phyloP scores from a whole-genome alignment of 2,113 vertebrate genomes.

The Chionodraco myersi region DNA sequence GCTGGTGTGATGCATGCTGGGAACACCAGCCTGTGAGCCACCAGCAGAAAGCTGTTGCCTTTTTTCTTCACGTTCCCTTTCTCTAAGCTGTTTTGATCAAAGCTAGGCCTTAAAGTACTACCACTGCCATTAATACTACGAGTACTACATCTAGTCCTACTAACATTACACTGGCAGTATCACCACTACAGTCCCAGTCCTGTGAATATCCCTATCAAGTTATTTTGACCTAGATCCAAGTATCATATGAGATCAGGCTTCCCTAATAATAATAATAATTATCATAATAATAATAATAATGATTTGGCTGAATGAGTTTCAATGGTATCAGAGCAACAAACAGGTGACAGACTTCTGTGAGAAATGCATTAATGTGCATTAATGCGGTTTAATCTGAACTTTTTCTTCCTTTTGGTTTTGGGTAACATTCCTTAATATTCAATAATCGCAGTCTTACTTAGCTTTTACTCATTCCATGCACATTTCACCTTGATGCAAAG shows the following conservation, averaged over 20 bases:
- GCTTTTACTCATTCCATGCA: slow-evolving; percentile 25
- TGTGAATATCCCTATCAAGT: neutral
- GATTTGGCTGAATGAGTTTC: slow-evolving; percentile 4
- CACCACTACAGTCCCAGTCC: slow-evolving; percentile 22
- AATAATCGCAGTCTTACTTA: slow-evolving; percentile 1
- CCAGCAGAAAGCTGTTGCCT: neutral
- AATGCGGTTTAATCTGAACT: neutral
- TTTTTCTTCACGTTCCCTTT: slow-evolving; percentile 8
- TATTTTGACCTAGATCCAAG: neutral
- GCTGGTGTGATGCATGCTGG: slow-evolving; percentile 37
- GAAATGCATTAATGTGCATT: neutral
- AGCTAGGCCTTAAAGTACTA: slow-evolving; percentile 6
- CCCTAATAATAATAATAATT: neutral
- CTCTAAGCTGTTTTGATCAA: slow-evolving; percentile 26
- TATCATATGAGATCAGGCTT: neutral
- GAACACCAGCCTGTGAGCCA: slow-evolving; percentile 1
- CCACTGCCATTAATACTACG: slow-evolving; percentile 12
- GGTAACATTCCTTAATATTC: slow-evolving; percentile 11
- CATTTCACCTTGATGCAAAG: slow-evolving; percentile 47
- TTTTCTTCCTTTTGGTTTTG: neutral
- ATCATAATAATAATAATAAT: neutral
- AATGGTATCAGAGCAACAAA: neutral
- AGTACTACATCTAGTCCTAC: neutral
- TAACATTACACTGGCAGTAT: slow-evolving; percentile 9
- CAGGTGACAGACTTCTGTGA: neutral